Percentiles rank a stretch among this genome's conserved stretches.
Evolutionary conservation across 2,888 invertebrate genomes (phyloP).

Genomic region (Embidobia sp.): DNA sequence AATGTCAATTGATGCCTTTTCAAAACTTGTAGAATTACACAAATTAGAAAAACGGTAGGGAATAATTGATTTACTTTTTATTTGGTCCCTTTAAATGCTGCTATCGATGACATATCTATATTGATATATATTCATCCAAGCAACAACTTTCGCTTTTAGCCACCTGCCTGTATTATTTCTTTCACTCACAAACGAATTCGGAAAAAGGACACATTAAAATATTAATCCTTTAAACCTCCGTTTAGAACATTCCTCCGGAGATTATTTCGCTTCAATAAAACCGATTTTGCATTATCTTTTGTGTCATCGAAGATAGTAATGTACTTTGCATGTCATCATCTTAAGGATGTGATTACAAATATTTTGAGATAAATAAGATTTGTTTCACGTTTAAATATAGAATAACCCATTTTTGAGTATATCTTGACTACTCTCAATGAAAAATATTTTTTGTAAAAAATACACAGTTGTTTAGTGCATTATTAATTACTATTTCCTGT

Average conservation of each 20-base stretch:
- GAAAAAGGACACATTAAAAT: conserved; percentile 46
- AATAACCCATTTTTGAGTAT: conserved; percentile 3
- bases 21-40: too few species aligned
- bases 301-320: conserved; percentile 57
- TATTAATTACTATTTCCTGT: too few species aligned
- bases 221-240: conserved; percentile 49
- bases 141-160: conserved; percentile 10
- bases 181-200: conserved; percentile 35
- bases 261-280: conserved; percentile 59
- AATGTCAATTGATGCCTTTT: too few species aligned
- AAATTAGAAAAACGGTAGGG: too few species aligned
- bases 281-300: conserved; percentile 35
- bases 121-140: conserved; percentile 6
- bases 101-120: conserved; percentile 44
- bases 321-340: conserved; percentile 52
- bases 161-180: conserved; percentile 10
- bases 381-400: too few species aligned
- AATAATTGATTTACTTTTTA: too few species aligned
- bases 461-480: too few species aligned
- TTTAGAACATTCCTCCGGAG: conserved; percentile 45
- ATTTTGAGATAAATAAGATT: conserved; percentile 60
- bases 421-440: too few species aligned
- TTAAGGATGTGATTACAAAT: conserved; percentile 56
- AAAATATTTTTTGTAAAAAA: neutral
- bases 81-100: neutral